Evolutionary conservation across 2,113 vertebrate species (phyloP).

Genomic region (Oncorhynchus gorbuscha): DNA sequence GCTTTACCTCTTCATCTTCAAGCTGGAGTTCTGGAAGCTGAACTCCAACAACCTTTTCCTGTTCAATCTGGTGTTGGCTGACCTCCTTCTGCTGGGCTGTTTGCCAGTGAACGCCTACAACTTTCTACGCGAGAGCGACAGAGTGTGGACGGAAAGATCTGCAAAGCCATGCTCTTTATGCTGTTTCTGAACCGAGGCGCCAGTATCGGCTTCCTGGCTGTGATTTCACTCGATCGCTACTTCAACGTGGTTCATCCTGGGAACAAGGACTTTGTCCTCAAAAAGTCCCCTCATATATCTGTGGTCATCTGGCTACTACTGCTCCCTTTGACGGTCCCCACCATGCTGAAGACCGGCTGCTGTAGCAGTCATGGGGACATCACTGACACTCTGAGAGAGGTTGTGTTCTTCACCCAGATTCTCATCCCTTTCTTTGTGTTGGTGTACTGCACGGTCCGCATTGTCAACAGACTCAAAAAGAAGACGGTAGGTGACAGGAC

Average conservation of each 20-base stretch:
- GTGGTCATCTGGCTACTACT: slow-evolving; percentile 70
- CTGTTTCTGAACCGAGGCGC: slow-evolving; percentile 75
- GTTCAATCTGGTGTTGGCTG: too few species aligned
- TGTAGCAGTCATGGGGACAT: slow-evolving; percentile 50
- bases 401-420: slow-evolving; percentile 72
- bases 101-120: too few species aligned
- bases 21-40: slow-evolving; percentile 77
- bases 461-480: slow-evolving; percentile 61
- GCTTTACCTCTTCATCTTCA: slow-evolving; percentile 79
- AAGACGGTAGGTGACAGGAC: slow-evolving; percentile 65
- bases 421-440: slow-evolving; percentile 72
- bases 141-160: slow-evolving; percentile 46
- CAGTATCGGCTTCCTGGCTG: slow-evolving; percentile 75
- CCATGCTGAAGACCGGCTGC: slow-evolving; percentile 68
- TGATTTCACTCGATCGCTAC: slow-evolving; percentile 78
- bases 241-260: slow-evolving; percentile 76
- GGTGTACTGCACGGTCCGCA: slow-evolving; percentile 70
- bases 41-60: slow-evolving; percentile 71
- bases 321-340: slow-evolving; percentile 69
- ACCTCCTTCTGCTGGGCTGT: too few species aligned
- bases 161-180: slow-evolving; percentile 74
- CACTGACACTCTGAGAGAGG: slow-evolving; percentile 51
- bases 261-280: slow-evolving; percentile 58
- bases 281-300: slow-evolving; percentile 59
- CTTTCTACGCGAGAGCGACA: slow-evolving; percentile 44